Conservation (phyloP, 2,797 vertebrate species). For the Buceros bicornis region DNA sequence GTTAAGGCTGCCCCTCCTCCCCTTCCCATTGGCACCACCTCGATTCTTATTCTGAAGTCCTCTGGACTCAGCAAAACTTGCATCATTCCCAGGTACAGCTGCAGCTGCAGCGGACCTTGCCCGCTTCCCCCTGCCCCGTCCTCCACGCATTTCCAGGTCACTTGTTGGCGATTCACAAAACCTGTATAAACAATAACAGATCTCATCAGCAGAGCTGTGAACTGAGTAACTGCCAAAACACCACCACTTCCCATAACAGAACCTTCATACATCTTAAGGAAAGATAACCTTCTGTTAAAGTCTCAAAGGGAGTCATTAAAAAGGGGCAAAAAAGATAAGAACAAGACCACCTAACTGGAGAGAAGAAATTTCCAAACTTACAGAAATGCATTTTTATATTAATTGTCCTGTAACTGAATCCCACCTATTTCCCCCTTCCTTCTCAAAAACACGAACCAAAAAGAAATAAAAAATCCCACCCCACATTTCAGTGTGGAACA, state of each 20-base stretch:
- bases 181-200: conserved; percentile 77
- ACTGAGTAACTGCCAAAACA: neutral
- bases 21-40: conserved; percentile 92
- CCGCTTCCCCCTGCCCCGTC: conserved; percentile 93
- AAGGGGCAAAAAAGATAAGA: neutral
- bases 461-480: neutral
- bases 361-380: neutral
- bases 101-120: conserved; percentile 88
- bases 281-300: neutral
- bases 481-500: neutral
- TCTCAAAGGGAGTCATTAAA: neutral
- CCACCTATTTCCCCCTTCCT: neutral
- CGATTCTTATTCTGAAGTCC: conserved; percentile 93
- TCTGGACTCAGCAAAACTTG: conserved; percentile 87
- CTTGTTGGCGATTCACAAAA: conserved; percentile 98
- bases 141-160: conserved; percentile 93
- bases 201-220: neutral
- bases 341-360: neutral
- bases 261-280: neutral
- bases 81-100: conserved; percentile 86
- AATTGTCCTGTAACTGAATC: neutral
- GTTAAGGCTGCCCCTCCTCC: conserved; percentile 92
- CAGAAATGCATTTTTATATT: neutral
- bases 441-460: neutral
- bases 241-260: neutral